phyloP scores from a whole-genome alignment of 1,140 invertebrate genomes.

The Tetramorium simillimum region DNA sequence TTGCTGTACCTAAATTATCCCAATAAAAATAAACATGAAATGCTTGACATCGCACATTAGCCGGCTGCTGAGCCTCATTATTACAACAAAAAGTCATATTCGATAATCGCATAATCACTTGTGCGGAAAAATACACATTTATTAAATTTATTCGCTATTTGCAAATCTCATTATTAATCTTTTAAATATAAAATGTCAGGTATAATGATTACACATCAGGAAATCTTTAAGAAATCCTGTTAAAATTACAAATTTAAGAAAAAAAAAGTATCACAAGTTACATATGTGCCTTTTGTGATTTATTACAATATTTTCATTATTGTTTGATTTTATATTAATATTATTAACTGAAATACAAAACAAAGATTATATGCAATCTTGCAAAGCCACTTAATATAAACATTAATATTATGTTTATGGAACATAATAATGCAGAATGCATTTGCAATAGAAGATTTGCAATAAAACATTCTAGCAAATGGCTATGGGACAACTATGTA shows the following conservation, averaged over 20 bases:
- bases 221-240: not conserved
- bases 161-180: not conserved
- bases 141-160: not conserved
- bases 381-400: not conserved
- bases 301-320: too few relatives aligned
- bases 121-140: not conserved
- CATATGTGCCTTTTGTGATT: too few relatives aligned
- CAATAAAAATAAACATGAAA: conserved; percentile 5
- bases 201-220: not conserved
- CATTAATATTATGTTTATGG: not conserved
- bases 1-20: not conserved
- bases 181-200: not conserved
- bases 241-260: not conserved
- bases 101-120: not conserved
- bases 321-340: too few relatives aligned
- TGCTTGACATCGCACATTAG: not conserved
- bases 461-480: too few relatives aligned
- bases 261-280: not conserved
- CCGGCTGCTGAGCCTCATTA: not conserved
- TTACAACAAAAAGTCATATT: not conserved
- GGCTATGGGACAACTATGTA: too few relatives aligned
- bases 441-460: too few relatives aligned
- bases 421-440: not conserved
- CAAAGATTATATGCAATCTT: not conserved
- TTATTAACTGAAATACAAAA: not conserved